phyloP scores from a whole-genome alignment of 2,888 invertebrate species.

The Entomobrya proxima region DNA sequence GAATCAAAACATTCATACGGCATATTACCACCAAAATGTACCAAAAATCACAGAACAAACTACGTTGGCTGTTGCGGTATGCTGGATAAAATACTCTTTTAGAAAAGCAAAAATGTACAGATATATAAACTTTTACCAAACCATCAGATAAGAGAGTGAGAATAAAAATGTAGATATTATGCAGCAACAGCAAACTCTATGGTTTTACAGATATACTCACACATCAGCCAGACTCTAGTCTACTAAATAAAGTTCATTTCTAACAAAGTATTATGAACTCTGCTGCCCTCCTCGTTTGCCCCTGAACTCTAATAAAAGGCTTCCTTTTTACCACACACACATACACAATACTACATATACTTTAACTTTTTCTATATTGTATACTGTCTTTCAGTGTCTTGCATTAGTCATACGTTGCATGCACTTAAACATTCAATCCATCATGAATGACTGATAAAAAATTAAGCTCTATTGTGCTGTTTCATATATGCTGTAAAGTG shows the following conservation, averaged over 20 bases:
- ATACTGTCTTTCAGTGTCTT: slow-evolving; percentile 20
- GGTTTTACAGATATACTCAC: background rate
- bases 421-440: slow-evolving; percentile 39
- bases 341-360: background rate
- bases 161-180: slow-evolving; percentile 26
- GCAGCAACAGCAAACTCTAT: background rate
- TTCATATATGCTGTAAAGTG: background rate
- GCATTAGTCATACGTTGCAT: slow-evolving; percentile 28
- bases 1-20: background rate
- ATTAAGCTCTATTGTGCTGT: slow-evolving; percentile 15
- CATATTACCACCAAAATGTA: background rate
- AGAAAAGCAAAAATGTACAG: slow-evolving; percentile 3
- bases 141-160: slow-evolving; percentile 28
- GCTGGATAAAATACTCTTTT: background rate
- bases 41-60: background rate
- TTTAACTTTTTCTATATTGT: too few relatives aligned
- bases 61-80: background rate
- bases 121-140: slow-evolving; percentile 18
- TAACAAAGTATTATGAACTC: slow-evolving; percentile 39
- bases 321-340: slow-evolving; percentile 50
- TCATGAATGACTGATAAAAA: slow-evolving; percentile 37
- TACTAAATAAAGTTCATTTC: background rate
- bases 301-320: slow-evolving; percentile 63
- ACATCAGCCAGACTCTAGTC: background rate
- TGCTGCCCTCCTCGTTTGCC: slow-evolving; percentile 43